Evolutionary conservation across 2,888 invertebrate species (phyloP).

Genomic region (Conus canariensis): DNA sequence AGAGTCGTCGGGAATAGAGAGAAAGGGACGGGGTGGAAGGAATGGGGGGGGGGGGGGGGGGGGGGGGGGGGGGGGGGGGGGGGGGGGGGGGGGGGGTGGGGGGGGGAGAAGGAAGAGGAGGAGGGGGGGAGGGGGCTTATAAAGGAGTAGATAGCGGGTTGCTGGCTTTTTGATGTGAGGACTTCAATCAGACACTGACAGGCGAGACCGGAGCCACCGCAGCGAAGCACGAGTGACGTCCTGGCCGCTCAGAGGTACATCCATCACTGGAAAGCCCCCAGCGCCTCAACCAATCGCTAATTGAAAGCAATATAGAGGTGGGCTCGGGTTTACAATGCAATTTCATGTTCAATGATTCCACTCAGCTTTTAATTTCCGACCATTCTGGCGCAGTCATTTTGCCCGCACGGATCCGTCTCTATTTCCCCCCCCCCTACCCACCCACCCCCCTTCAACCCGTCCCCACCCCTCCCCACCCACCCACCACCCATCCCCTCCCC

Average conservation of each 20-base stretch:
- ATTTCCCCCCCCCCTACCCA: neutral
- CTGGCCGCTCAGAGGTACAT: constrained; percentile 29
- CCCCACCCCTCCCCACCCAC: no score
- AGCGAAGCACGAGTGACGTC: constrained; percentile 22
- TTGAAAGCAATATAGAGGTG: constrained; percentile 49
- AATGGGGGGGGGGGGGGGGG: neutral
- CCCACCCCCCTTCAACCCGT: no score
- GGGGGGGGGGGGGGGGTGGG: neutral
- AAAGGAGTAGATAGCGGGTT: constrained; percentile 29
- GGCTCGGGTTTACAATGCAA: constrained; percentile 47
- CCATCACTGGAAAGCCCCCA: constrained; percentile 13
- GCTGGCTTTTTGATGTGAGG: constrained; percentile 36
- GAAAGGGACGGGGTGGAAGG: neutral
- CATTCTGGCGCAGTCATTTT: constrained; percentile 45
- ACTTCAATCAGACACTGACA: constrained; percentile 40
- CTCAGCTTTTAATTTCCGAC: constrained; percentile 50
- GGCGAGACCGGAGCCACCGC: constrained; percentile 30
- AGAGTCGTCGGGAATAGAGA: neutral
- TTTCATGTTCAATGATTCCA: constrained; percentile 50
- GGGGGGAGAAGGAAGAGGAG: no score
- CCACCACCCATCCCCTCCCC: no score
- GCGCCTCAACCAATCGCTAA: constrained; percentile 43
- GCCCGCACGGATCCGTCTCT: constrained; percentile 29
- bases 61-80: neutral
- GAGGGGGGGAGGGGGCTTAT: neutral